Evolutionary conservation across 2,888 invertebrate genomes (phyloP).

Genomic region (Tinea semifulvella): DNA sequence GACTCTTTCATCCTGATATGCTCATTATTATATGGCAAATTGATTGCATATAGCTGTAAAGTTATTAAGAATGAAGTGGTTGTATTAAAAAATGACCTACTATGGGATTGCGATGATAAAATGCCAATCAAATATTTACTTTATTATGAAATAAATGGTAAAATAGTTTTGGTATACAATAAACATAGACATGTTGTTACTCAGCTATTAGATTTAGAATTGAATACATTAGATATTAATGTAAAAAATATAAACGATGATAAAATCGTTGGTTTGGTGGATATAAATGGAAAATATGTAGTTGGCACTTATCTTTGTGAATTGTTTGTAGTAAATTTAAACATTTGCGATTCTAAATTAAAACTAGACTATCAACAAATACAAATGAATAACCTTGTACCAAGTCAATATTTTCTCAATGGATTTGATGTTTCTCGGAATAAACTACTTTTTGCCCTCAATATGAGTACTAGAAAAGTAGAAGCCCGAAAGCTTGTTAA

Average conservation of each 20-base stretch:
- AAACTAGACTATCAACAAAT: conserved; percentile 25
- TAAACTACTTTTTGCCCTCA: conserved; percentile 30
- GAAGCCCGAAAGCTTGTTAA: conserved; percentile 31
- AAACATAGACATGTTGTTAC: conserved; percentile 48
- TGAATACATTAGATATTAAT: conserved; percentile 30
- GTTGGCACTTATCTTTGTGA: conserved; percentile 36
- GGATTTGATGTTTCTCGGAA: conserved; percentile 34
- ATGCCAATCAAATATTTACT: conserved; percentile 34
- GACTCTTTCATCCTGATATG: conserved; percentile 31
- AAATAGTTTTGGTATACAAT: conserved; percentile 33
- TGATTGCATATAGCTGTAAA: conserved; percentile 29
- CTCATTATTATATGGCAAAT: conserved; percentile 34
- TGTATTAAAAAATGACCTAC: conserved; percentile 20
- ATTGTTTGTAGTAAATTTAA: conserved; percentile 32
- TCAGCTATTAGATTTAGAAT: conserved; percentile 31
- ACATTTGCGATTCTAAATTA: conserved; percentile 22
- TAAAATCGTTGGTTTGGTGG: conserved; percentile 1
- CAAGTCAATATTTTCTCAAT: conserved; percentile 31
- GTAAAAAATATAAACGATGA: conserved; percentile 40
- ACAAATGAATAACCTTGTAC: conserved; percentile 30
- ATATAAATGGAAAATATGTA: neutral
- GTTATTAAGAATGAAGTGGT: conserved; percentile 25
- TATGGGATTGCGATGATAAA: conserved; percentile 44
- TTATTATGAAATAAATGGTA: conserved; percentile 25
- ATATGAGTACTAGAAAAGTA: conserved; percentile 32